Base-by-base conservation (phyloP, 2,113 vertebrate genomes). In the Dromas ardeola region DNA sequence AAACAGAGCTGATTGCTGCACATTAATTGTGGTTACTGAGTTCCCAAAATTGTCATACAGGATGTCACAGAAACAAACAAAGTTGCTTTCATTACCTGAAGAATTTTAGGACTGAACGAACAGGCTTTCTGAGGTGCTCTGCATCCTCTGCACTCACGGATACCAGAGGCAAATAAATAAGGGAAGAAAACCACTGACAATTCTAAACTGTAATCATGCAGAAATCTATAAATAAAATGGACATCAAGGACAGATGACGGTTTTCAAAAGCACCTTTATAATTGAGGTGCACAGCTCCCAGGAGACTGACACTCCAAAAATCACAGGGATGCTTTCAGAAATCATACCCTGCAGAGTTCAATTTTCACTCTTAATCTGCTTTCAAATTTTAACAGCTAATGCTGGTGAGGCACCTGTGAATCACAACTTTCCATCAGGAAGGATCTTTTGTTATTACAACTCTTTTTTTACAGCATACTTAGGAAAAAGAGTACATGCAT, bases 301-400 rank as follows among this genome's bases (percentile, higher is more conserved):
- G 87, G 84, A 93, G 92, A 90, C 61, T 65, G 56, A 84, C 61
- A 65, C 77, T 96, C 38, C 86, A 92, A 88, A 90, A 91, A 86
- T 91, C 81, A 83, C 77, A 58, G 83, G 56, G 92, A 94, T 91
- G 91, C 95, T 95, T 97, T 96, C 53, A 93, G 67, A 95, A 97
- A 69, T 81, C 77, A 71, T 73, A 95, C 29, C 95, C 95, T 88
- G 94, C 96, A 69, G 96, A 95, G 91, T 87, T 91, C 93, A 84
- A 97, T 97, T 97, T 95, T 93, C 94, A 95, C 91, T 84, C 70
- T 85, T 90, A 91, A 95, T 97, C 88, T 87, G 58, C 89, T 97
- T 89, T 96, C 77, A 89, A 13, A 95, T 69, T 91, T 86, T 62
- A 92, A 79, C 69, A 76, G 86, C 91, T 87, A 79, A 95, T 91